These are phyloP conservation scores for Acanthisitta chloris DNA, from an alignment of 2,113 vertebrate species.

Conservation along the genomic window DNA sequence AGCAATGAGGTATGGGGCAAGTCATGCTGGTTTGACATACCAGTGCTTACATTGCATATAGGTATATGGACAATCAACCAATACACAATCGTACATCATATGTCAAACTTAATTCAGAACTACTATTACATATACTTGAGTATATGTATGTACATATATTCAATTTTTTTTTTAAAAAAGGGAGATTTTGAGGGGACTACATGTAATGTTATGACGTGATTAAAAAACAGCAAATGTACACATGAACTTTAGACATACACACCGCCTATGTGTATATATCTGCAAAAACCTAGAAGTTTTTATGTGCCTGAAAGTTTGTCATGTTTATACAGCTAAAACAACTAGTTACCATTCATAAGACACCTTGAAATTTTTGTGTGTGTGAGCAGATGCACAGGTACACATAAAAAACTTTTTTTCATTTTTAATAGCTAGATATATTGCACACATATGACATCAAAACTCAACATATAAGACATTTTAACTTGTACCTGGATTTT, in stretches of 20 bases:
- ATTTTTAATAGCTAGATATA: neutral
- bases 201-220: neutral
- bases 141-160: neutral
- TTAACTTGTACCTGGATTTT: neutral
- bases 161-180: neutral
- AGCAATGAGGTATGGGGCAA: neutral
- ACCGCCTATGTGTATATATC: fast-evolving
- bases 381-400: neutral
- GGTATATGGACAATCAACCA: neutral
- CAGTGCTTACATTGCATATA: neutral
- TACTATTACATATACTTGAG: neutral
- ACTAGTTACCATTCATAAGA: neutral
- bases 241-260: neutral
- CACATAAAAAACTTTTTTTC: neutral
- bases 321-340: neutral
- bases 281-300: neutral
- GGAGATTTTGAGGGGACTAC: neutral
- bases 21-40: neutral
- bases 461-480: neutral
- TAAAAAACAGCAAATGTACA: neutral
- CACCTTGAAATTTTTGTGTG: neutral
- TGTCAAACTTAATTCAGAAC: neutral
- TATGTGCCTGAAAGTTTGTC: neutral
- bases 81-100: neutral
- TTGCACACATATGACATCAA: neutral